These are phyloP conservation scores for Gymnoscopelus microlampas DNA, from an alignment of 2,797 vertebrate genomes.

Conservation along the genomic window DNA sequence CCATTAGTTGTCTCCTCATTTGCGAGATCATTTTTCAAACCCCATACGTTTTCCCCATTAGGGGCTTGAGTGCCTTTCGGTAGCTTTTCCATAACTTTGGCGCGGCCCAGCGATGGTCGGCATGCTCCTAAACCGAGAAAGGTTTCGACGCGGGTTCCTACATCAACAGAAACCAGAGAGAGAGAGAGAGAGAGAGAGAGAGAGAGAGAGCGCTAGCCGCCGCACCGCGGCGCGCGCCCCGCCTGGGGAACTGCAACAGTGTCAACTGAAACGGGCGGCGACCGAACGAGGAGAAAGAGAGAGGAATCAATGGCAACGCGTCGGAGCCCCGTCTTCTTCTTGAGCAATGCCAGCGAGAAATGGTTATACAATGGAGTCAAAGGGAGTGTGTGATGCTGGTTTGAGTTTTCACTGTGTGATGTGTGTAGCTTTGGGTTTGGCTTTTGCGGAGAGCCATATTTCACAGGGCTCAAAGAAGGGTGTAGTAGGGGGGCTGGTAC, in stretches of 20 bases:
- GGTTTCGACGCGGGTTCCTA: conserved; percentile 37
- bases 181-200: too few species aligned
- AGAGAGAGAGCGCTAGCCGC: too few species aligned
- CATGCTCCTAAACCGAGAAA: conserved; percentile 51
- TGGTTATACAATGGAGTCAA: conserved; percentile 61
- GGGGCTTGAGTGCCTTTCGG: conserved; percentile 40
- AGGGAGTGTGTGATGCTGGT: conserved; percentile 58
- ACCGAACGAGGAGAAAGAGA: conserved; percentile 29
- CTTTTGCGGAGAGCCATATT: conserved; percentile 62
- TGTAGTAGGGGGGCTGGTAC: conserved; percentile 51
- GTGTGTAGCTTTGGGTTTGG: conserved; percentile 75
- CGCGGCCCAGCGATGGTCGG: conserved; percentile 35
- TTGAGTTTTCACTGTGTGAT: conserved; percentile 69
- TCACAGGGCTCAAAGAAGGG: conserved; percentile 62
- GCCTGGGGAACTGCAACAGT: conserved; percentile 35
- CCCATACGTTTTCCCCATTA: conserved; percentile 65
- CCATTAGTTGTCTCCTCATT: conserved; percentile 72
- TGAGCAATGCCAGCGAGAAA: conserved; percentile 49
- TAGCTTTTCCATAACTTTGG: conserved; percentile 66
- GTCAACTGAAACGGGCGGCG: conserved; percentile 49
- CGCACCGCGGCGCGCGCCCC: too few species aligned
- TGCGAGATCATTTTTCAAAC: conserved; percentile 71
- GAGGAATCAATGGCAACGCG: conserved; percentile 44
- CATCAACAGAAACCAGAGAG: conserved; percentile 54
- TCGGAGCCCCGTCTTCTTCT: conserved; percentile 36